Percentiles rank a stretch among this genome's conserved stretches.
These are phyloP conservation scores for Drosophila silvestris DNA, from an alignment of 2,888 invertebrate species.

Conservation along the genomic window DNA sequence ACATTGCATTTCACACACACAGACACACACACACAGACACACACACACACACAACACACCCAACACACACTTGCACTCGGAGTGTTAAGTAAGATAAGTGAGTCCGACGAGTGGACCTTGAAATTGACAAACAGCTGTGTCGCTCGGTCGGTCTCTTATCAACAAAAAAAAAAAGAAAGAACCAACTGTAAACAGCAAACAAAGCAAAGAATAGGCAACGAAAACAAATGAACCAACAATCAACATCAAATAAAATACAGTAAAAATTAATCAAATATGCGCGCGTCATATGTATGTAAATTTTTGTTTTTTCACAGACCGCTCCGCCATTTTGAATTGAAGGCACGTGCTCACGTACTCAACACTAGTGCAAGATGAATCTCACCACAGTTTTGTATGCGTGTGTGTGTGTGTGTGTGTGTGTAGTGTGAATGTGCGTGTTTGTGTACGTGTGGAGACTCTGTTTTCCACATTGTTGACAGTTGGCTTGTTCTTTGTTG, in stretches of 20 bases:
- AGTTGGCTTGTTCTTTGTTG: neutral
- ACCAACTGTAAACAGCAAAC: conserved; percentile 34
- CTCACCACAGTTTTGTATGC: conserved; percentile 18
- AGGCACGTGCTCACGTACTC: conserved; percentile 45
- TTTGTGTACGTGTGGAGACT: conserved; percentile 20
- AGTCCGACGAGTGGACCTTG: conserved; percentile 58
- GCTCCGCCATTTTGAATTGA: conserved; percentile 49
- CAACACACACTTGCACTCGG: conserved; percentile 28
- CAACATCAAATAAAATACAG: conserved; percentile 18
- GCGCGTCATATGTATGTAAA: conserved; percentile 21
- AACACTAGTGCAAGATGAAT: conserved; percentile 14
- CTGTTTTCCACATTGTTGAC: conserved; percentile 24
- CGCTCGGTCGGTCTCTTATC: conserved; percentile 17
- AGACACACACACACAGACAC: conserved; percentile 5
- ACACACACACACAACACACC: conserved; percentile 11
- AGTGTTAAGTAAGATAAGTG: conserved; percentile 65
- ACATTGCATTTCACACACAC: conserved; percentile 36
- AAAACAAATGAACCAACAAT: conserved; percentile 18
- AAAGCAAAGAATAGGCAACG: conserved; percentile 7
- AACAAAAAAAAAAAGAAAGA: conserved; percentile 10
- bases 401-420: neutral
- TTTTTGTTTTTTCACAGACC: conserved; percentile 5
- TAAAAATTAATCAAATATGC: conserved; percentile 40
- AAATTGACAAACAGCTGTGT: conserved; percentile 72
- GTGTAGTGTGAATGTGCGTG: neutral